Conservation (phyloP, 2,888 invertebrate species). For the Drosophila meridiana region DNA sequence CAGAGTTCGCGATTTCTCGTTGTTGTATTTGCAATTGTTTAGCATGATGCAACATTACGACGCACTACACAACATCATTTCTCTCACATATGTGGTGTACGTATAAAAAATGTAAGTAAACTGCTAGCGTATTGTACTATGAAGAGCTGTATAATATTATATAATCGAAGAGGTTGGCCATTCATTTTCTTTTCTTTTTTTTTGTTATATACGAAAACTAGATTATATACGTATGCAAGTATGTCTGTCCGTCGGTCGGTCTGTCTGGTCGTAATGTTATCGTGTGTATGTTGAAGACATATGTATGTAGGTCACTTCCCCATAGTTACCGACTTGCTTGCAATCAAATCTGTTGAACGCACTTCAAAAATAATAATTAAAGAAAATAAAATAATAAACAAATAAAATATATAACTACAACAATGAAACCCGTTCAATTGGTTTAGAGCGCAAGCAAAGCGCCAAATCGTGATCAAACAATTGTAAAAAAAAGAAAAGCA, state of each 20-base stretch:
- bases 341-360: slow-evolving; percentile 38
- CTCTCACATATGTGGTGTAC: slow-evolving; percentile 27
- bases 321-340: slow-evolving; percentile 48
- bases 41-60: slow-evolving; percentile 46
- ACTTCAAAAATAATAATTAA: slow-evolving; percentile 39
- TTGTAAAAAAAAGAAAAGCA: slow-evolving; percentile 15
- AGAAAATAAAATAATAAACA: slow-evolving; percentile 46
- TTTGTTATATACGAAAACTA: slow-evolving; percentile 46
- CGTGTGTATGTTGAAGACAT: slow-evolving; percentile 29
- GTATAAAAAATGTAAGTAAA: slow-evolving; percentile 56
- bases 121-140: slow-evolving; percentile 69
- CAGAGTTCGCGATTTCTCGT: slow-evolving; percentile 40
- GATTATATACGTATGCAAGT: slow-evolving; percentile 13
- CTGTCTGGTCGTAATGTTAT: background rate
- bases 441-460: slow-evolving; percentile 55
- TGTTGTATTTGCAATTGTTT: slow-evolving; percentile 16
- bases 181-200: slow-evolving; percentile 22
- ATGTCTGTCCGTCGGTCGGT: slow-evolving; percentile 8
- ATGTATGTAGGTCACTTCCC: slow-evolving; percentile 11
- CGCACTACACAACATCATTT: slow-evolving; percentile 46
- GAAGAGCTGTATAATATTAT: slow-evolving; percentile 55
- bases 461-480: slow-evolving; percentile 46
- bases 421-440: slow-evolving; percentile 42
- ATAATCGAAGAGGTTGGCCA: slow-evolving; percentile 58
- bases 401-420: slow-evolving; percentile 61